Conservation (phyloP, 2,113 vertebrate species). For the Epinephelus cyanopodus region DNA sequence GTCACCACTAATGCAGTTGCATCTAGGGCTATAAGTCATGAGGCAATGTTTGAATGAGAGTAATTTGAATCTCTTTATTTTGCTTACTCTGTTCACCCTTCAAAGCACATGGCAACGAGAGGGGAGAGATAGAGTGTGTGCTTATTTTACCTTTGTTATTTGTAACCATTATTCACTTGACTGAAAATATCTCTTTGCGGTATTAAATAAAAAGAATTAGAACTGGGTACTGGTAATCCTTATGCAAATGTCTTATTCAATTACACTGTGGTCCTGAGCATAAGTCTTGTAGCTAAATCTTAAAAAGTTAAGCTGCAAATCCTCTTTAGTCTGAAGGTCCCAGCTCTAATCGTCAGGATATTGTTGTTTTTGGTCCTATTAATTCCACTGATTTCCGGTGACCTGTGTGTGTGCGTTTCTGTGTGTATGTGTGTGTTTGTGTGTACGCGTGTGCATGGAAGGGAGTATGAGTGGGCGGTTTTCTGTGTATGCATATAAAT, state of each 20-base stretch:
- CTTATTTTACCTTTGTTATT: conserved; percentile 53
- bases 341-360: conserved; percentile 83
- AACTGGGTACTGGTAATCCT: conserved; percentile 77
- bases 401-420: conserved; percentile 47
- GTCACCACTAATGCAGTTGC: conserved; percentile 4
- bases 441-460: neutral
- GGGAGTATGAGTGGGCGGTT: conserved; percentile 16
- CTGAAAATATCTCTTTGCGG: conserved; percentile 62
- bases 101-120: conserved; percentile 13
- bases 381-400: conserved; percentile 81
- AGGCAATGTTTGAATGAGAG: conserved; percentile 22
- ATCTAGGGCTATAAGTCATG: conserved; percentile 25
- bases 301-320: conserved; percentile 89
- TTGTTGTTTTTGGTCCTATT: conserved; percentile 83
- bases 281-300: conserved; percentile 86
- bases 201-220: conserved; percentile 81
- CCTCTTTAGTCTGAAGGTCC: conserved; percentile 85
- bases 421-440: neutral
- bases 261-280: conserved; percentile 83
- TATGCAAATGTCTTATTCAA: conserved; percentile 86
- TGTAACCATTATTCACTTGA: conserved; percentile 58
- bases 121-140: neutral
- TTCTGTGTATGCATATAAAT: conserved; percentile 36
- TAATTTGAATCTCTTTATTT: conserved; percentile 34
- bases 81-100: conserved; percentile 29